Percentiles rank a stretch among this genome's conserved stretches.
phyloP scores from a whole-genome alignment of 2,113 vertebrate species.

The Psophia crepitans region DNA sequence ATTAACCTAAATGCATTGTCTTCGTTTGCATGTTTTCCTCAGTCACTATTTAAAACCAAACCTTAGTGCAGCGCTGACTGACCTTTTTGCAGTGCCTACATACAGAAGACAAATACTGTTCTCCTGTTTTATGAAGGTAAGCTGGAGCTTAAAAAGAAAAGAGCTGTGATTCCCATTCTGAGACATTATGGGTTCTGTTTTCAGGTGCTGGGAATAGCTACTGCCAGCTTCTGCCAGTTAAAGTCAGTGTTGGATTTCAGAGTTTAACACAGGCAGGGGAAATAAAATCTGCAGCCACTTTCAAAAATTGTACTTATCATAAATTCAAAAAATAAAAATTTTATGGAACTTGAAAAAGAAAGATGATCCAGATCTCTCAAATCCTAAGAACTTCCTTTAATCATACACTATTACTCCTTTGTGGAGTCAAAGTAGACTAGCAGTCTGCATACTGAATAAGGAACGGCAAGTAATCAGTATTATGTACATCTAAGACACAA shows the following conservation, averaged over 20 bases:
- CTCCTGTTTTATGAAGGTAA: background rate
- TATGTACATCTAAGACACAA: background rate
- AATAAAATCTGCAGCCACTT: background rate
- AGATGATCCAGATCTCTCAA: background rate
- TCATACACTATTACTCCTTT: background rate
- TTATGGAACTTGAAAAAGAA: background rate
- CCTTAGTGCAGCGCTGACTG: background rate
- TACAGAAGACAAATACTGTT: background rate
- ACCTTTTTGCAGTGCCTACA: background rate
- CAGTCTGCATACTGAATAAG: background rate
- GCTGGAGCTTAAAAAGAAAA: background rate
- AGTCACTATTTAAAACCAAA: background rate
- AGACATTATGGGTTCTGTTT: background rate
- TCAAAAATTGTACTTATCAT: background rate
- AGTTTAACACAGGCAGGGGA: background rate
- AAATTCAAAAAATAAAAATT: background rate
- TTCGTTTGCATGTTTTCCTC: background rate
- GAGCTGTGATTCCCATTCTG: background rate
- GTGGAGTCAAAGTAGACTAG: background rate
- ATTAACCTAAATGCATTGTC: background rate
- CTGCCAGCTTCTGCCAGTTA: background rate
- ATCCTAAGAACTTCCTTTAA: background rate
- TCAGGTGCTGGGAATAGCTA: background rate
- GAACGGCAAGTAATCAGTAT: background rate
- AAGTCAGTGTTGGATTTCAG: background rate